Evolutionary conservation across 2,888 invertebrate species (phyloP).

Genomic region (Serrognathus titanus): DNA sequence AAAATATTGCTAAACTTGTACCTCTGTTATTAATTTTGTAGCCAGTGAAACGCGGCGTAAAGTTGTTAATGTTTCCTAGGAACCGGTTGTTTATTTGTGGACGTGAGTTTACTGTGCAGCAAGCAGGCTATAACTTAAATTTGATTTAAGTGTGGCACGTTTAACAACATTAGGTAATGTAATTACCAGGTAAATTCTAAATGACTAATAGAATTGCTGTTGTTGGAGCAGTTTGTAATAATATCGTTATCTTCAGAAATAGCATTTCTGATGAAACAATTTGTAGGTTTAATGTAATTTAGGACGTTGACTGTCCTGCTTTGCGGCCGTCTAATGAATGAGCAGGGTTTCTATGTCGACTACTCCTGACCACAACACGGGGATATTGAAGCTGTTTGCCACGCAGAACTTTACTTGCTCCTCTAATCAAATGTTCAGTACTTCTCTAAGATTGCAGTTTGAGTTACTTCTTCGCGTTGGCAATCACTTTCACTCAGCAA

Average conservation of each 20-base stretch:
- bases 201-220: background rate
- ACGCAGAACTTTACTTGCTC: background rate
- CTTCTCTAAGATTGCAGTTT: slow-evolving; percentile 2
- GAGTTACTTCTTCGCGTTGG: background rate
- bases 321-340: slow-evolving; percentile 31
- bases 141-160: background rate
- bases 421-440: slow-evolving; percentile 3
- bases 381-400: slow-evolving; percentile 24
- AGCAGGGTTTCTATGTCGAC: slow-evolving; percentile 23
- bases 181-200: slow-evolving; percentile 1
- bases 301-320: slow-evolving; percentile 33
- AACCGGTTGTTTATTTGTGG: too few relatives aligned
- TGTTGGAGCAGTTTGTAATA: slow-evolving; percentile 20
- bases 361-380: slow-evolving; percentile 26
- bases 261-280: slow-evolving; percentile 33
- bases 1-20: too few relatives aligned
- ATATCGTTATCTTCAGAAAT: slow-evolving; percentile 27
- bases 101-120: too few relatives aligned
- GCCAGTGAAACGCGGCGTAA: too few relatives aligned
- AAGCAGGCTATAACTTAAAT: background rate
- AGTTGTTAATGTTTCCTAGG: too few relatives aligned
- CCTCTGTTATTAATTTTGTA: too few relatives aligned
- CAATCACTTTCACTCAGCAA: too few relatives aligned
- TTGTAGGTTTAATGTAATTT: slow-evolving; percentile 34
- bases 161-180: background rate